Percentiles rank a stretch among this genome's conserved stretches.
phyloP scores from a whole-genome alignment of 2,797 vertebrate genomes.

The Cuniculus paca region DNA sequence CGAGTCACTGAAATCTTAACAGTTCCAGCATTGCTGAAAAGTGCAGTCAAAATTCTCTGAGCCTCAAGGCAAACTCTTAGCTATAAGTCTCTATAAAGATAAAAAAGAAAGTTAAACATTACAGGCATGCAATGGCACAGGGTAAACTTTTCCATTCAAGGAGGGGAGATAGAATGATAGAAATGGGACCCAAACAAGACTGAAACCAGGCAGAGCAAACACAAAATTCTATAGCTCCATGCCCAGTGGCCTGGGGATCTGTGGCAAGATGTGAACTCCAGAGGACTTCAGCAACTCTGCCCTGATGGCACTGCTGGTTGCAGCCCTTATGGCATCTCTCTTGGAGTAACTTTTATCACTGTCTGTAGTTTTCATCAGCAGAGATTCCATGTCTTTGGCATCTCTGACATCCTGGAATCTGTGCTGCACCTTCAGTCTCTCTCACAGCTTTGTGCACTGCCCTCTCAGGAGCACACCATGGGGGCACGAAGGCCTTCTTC shows the following conservation, averaged over 20 bases:
- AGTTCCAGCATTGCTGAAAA: neutral
- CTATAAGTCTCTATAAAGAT: neutral
- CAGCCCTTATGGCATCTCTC: neutral
- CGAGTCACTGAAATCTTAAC: neutral
- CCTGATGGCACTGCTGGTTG: neutral
- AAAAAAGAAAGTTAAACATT: neutral
- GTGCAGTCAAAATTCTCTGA: neutral
- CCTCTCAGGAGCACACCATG: neutral
- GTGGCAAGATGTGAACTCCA: neutral
- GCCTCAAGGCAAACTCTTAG: neutral
- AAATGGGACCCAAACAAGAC: neutral
- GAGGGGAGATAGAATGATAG: neutral
- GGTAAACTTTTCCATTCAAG: neutral
- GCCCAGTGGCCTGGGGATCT: neutral
- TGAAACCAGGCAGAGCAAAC: neutral
- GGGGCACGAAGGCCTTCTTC: neutral
- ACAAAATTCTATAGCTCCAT: neutral
- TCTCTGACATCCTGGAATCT: neutral
- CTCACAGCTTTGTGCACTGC: neutral
- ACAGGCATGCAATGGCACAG: neutral
- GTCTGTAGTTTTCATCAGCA: neutral
- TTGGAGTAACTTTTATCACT: neutral
- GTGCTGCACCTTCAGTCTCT: neutral
- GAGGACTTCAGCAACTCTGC: neutral
- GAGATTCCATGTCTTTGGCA: neutral